Conservation (phyloP, 2,888 invertebrate genomes). For the Perizoma affinitatum region DNA sequence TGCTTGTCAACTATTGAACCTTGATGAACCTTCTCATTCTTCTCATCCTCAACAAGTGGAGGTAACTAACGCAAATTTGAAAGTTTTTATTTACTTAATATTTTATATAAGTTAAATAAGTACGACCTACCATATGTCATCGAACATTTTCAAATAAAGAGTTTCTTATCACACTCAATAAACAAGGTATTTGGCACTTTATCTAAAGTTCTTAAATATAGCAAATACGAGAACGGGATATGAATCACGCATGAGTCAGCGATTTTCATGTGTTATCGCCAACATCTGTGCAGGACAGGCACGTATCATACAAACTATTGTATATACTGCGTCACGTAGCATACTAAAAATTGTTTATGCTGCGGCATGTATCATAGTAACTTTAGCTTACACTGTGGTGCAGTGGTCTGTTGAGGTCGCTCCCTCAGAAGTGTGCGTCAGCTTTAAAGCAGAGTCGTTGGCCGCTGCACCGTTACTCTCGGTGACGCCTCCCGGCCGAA, state of each 20-base stretch:
- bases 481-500: slow-evolving; percentile 38
- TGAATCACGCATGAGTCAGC: slow-evolving; percentile 73
- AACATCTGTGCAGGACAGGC: slow-evolving; percentile 59
- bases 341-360: slow-evolving; percentile 4
- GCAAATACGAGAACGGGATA: slow-evolving; percentile 61
- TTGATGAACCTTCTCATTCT: not conserved
- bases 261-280: slow-evolving; percentile 56
- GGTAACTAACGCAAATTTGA: no score
- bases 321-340: slow-evolving; percentile 18
- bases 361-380: slow-evolving; percentile 21
- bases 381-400: slow-evolving; percentile 38
- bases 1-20: not conserved
- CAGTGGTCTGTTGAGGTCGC: slow-evolving; percentile 27
- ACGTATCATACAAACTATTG: slow-evolving; percentile 46
- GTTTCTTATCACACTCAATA: slow-evolving; percentile 6
- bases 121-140: no score
- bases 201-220: slow-evolving; percentile 52
- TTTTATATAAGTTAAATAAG: no score
- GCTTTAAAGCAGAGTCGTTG: slow-evolving; percentile 71
- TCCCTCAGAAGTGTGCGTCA: slow-evolving; percentile 73
- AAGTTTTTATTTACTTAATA: no score
- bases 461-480: slow-evolving; percentile 72
- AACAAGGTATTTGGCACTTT: no score
- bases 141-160: no score
- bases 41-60: no score